These are phyloP conservation scores for Nephila pilipes DNA, from an alignment of 1,140 invertebrate genomes.

Conservation along the genomic window DNA sequence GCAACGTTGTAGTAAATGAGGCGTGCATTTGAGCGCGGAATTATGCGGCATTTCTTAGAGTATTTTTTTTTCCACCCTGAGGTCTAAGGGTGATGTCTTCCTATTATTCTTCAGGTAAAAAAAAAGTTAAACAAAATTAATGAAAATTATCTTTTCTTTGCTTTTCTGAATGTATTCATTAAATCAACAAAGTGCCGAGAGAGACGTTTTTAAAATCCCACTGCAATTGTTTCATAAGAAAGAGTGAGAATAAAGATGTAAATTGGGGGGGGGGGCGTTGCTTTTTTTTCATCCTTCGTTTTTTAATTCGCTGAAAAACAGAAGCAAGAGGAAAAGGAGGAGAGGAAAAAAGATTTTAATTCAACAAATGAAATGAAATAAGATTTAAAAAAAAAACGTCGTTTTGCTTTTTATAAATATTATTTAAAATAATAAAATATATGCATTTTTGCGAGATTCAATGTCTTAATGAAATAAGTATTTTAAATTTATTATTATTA, in stretches of 20 bases:
- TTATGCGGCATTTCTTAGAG: not conserved
- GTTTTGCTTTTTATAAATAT: not conserved
- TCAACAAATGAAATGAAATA: not conserved
- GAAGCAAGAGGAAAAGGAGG: not conserved
- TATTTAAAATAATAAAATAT: not conserved
- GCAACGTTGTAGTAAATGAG: constrained; percentile 16
- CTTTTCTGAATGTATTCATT: constrained; percentile 56
- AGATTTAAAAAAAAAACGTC: not conserved
- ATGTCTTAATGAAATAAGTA: not conserved
- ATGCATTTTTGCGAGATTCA: not conserved
- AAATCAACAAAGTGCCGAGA: constrained; percentile 26
- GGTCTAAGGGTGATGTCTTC: constrained; percentile 20
- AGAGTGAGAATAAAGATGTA: constrained; percentile 8
- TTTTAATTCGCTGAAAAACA: not conserved
- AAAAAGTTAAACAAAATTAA: not conserved
- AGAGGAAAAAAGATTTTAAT: not conserved
- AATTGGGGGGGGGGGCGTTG: not conserved
- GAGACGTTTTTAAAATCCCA: not conserved
- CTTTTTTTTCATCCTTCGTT: not conserved
- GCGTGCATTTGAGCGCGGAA: not conserved
- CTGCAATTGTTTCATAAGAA: constrained; percentile 8
- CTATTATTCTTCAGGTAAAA: not conserved
- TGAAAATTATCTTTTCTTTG: constrained; percentile 25
- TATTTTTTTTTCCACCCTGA: not conserved
- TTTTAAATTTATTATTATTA: not conserved